Base-by-base conservation (phyloP, 2,113 vertebrate genomes). In the Tiliqua scincoides region DNA sequence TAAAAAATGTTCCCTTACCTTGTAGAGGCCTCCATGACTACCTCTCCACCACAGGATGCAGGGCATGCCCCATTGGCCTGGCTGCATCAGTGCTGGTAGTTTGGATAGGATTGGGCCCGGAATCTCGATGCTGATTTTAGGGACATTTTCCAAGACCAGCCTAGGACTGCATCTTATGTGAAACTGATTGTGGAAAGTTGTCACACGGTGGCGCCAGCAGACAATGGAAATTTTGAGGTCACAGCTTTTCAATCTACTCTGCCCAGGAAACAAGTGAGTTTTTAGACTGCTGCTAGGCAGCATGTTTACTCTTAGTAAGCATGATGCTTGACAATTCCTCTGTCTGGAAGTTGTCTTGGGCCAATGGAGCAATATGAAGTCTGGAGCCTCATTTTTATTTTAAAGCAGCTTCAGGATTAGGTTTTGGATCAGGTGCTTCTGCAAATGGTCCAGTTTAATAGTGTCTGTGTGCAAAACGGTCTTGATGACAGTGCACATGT, bases 151-250 rank as follows among this genome's bases (percentile, higher is more conserved):
- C 30, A 72, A 62, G 54, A 61, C 2, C 12, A 61, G 10, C 52
- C 21, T 78, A 78, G 27, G n/a, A 10, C 12, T 52, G 25, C 18
- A 9, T 67, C 21, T 52, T 54, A 52, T 62, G 30, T 78, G 14
- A 75, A 30, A 21, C 40, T 48, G 35, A 77, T 52, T 74, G 40
- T 37, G 57, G 40, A 80, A 67, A 61, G 43, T 40, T 84, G 52
- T 82, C 82, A 80, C 67, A 74, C 57, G 82, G 67, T 79, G 76
- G 76, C 87, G 84, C 76, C 68, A 74, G 57, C 40, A 74, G 61
- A 81, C 77, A 86, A 74, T 62, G 35, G 23, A 62, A 73, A 63
- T 8, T 63, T 86, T 73, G 23, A 18, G 4, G 23, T 65, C 32
- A 54, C 59, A 37, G 40, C 67, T n/a, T 71, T 37, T 61, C 67